These are phyloP conservation scores for Carabus problematicus DNA, from an alignment of 2,888 invertebrate species.

Conservation along the genomic window DNA sequence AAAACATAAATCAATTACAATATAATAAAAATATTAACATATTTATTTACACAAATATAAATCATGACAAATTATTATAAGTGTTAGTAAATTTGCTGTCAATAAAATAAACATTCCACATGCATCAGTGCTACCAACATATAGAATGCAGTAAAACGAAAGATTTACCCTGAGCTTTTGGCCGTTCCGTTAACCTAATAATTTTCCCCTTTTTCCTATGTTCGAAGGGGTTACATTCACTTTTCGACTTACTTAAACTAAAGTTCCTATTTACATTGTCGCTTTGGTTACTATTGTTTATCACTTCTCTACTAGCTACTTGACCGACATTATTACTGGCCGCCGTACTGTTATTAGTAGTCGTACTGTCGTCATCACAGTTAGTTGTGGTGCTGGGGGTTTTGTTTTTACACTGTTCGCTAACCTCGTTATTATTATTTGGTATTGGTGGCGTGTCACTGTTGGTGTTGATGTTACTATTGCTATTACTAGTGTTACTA, in stretches of 20 bases:
- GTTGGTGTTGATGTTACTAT: slow-evolving; percentile 14
- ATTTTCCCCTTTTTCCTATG: slow-evolving; percentile 56
- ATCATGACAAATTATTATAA: too few species aligned
- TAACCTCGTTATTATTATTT: slow-evolving; percentile 43
- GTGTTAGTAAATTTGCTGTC: too few species aligned
- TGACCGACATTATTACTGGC: slow-evolving; percentile 25
- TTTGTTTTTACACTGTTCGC: slow-evolving; percentile 44
- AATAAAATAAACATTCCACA: too few species aligned
- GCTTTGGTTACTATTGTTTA: slow-evolving; percentile 11
- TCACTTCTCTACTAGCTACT: slow-evolving; percentile 24
- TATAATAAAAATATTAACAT: background rate
- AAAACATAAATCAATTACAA: background rate
- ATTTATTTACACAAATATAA: background rate
- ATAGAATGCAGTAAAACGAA: slow-evolving; percentile 40
- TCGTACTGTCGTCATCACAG: slow-evolving; percentile 26
- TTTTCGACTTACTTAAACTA: slow-evolving; percentile 56
- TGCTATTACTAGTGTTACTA: slow-evolving; percentile 19
- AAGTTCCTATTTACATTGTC: slow-evolving; percentile 47
- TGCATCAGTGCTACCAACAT: too few species aligned
- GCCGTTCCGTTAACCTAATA: slow-evolving; percentile 54
- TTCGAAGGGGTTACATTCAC: slow-evolving; percentile 58
- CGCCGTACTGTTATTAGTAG: slow-evolving; percentile 17
- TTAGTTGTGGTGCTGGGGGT: slow-evolving; percentile 12
- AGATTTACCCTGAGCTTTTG: slow-evolving; percentile 52
- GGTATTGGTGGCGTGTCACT: slow-evolving; percentile 22